These are phyloP conservation scores for Pelusios castaneus DNA, from an alignment of 2,113 vertebrate genomes.

Conservation along the genomic window DNA sequence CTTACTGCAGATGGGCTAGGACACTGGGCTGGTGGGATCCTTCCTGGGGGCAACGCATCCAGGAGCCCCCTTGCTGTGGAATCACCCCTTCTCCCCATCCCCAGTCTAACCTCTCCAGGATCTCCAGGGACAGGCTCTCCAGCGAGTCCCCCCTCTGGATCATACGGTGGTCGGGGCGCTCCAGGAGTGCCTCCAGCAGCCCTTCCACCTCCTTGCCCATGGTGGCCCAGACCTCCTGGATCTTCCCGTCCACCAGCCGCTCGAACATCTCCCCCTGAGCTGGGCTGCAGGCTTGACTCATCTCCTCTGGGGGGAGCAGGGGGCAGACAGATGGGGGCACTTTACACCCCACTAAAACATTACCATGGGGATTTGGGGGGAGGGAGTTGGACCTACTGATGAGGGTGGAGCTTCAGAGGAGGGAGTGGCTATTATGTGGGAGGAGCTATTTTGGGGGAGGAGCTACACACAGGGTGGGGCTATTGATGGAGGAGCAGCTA, in stretches of 20 bases:
- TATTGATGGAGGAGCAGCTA: not conserved
- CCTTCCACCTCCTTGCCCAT: constrained; percentile 53
- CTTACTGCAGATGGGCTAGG: too few species aligned
- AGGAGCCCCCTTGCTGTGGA: not conserved
- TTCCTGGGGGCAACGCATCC: not conserved
- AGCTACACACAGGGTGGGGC: too few species aligned
- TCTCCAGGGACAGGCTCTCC: constrained; percentile 65
- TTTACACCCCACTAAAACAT: not conserved
- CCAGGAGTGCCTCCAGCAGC: constrained; percentile 31
- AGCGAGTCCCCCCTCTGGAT: constrained; percentile 45
- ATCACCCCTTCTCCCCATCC: not conserved
- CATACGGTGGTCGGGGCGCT: constrained; percentile 24
- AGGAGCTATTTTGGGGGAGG: not conserved
- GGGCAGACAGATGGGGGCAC: not conserved
- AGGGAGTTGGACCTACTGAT: not conserved
- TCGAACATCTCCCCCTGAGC: constrained; percentile 31
- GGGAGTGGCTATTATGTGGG: not conserved
- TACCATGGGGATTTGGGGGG: not conserved
- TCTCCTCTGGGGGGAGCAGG: constrained; percentile 35
- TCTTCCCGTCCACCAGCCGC: not conserved
- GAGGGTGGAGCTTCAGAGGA: not conserved
- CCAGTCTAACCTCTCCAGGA: constrained; percentile 64
- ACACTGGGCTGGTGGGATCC: not conserved
- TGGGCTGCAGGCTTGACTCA: not conserved
- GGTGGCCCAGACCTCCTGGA: constrained; percentile 52